These are phyloP conservation scores for Andinoacara biseriatus DNA, from an alignment of 2,113 vertebrate species.

Conservation along the genomic window DNA sequence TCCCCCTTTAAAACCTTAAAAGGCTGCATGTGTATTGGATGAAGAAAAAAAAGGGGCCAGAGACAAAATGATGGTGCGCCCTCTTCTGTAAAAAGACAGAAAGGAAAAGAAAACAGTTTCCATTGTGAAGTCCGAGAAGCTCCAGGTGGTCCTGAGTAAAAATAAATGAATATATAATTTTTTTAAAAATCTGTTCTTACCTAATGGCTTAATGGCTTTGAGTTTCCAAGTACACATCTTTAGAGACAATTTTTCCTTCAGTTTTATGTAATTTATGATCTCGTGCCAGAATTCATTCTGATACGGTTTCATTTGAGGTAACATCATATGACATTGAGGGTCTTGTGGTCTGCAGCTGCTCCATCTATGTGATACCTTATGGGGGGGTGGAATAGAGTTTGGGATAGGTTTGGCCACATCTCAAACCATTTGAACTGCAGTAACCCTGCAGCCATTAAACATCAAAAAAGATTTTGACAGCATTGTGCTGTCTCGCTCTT, in stretches of 20 bases:
- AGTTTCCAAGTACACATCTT: too few relatives aligned
- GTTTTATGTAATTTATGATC: conserved; percentile 9
- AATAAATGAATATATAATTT: too few relatives aligned
- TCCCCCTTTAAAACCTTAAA: conserved; percentile 11
- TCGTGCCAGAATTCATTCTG: not conserved
- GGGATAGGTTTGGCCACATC: conserved; percentile 5
- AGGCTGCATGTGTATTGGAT: not conserved
- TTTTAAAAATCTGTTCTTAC: too few relatives aligned
- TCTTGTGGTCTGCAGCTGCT: conserved; percentile 1
- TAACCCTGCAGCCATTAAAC: conserved; percentile 53
- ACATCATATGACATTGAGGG: conserved; percentile 2
- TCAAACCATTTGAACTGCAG: conserved; percentile 50
- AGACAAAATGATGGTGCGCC: conserved; percentile 50
- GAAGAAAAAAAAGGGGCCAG: not conserved
- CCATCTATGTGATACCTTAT: not conserved
- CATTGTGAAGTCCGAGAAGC: not conserved
- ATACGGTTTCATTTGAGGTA: not conserved
- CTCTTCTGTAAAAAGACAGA: conserved; percentile 50
- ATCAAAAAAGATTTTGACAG: conserved; percentile 43
- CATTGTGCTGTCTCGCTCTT: conserved; percentile 24
- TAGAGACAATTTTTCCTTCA: not conserved
- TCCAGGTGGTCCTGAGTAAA: not conserved
- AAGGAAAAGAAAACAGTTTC: not conserved
- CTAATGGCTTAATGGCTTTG: too few relatives aligned
- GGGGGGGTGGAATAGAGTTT: conserved; percentile 12